These are phyloP conservation scores for Fratercula arctica DNA, from an alignment of 2,797 vertebrate genomes.

Conservation along the genomic window DNA sequence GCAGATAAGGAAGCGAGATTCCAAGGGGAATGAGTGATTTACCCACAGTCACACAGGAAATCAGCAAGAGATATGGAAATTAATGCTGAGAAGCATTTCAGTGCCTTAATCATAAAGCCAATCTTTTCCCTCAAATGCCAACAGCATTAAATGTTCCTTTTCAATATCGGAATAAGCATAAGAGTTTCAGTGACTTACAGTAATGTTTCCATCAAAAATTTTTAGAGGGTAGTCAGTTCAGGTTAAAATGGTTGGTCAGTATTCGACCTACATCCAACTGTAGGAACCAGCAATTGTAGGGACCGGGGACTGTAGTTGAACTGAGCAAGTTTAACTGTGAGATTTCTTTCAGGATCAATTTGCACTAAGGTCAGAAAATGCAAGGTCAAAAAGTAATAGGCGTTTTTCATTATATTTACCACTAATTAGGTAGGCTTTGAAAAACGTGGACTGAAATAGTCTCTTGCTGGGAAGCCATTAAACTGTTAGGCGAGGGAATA, in stretches of 20 bases:
- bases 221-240: not conserved
- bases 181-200: not conserved
- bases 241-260: not conserved
- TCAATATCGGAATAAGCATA: not conserved
- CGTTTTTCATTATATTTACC: not conserved
- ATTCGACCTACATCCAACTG: rapidly evolving
- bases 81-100: constrained; percentile 37
- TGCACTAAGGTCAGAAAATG: not conserved
- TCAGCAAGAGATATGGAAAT: constrained; percentile 46
- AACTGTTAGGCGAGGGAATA: not conserved
- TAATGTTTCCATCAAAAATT: not conserved
- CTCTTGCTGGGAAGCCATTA: not conserved
- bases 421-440: not conserved
- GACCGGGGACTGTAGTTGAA: not conserved
- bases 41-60: not conserved
- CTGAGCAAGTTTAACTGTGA: not conserved
- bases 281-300: not conserved
- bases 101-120: constrained; percentile 39
- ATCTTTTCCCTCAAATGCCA: constrained; percentile 47
- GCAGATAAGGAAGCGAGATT: not conserved
- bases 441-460: not conserved
- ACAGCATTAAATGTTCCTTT: constrained; percentile 9
- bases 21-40: constrained; percentile 27
- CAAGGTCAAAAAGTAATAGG: not conserved
- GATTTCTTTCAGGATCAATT: not conserved